Evolutionary conservation across 2,888 invertebrate genomes (phyloP), one percentile per base, ranked within the genome.

Genomic region (Anticlea derivata): DNA sequence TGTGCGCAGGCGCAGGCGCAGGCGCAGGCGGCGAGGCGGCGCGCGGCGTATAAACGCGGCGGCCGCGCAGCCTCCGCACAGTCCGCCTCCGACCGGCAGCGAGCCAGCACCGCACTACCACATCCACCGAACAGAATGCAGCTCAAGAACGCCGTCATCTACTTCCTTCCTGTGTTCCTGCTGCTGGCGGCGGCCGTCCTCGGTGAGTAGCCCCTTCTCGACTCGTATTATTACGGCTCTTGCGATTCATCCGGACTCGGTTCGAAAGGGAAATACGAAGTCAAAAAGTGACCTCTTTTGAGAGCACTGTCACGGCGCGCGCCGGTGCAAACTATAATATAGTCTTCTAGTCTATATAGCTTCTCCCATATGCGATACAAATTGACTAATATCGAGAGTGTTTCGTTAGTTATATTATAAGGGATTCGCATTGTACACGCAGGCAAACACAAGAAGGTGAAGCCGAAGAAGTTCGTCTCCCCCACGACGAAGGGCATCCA

Each of bases 391-490:
- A n/a, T n/a, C n/a, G n/a, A n/a, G 22, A 26, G 22, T 33, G 8
- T 5, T 13, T 35, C n/a, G n/a, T n/a, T n/a, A n/a, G n/a, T n/a
- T n/a, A n/a, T n/a, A n/a, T n/a, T n/a, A n/a, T n/a, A n/a, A n/a
- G n/a, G n/a, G n/a, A n/a, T n/a, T n/a, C n/a, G n/a, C n/a, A n/a
- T n/a, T n/a, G n/a, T n/a, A n/a, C n/a, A n/a, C n/a, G 4, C 70
- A 83, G 87, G 81, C 12, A 87, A 87, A 58, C 84, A 85, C 66
- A 88, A 86, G 69, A 89, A 88, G 58, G 62, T 69, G 12, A 86
- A 85, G 65, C 81, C 78, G 3, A 88, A 86, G 71, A 87, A 88
- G 70, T 80, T 83, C 52, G 80, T 83, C 20, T 80, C 86, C 0
- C 80, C 86, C 0, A 70, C 75, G 0, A 73, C 85, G 1, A 86